These are phyloP conservation scores for Triplophysa dalaica DNA, from an alignment of 2,113 vertebrate species.

Conservation along the genomic window DNA sequence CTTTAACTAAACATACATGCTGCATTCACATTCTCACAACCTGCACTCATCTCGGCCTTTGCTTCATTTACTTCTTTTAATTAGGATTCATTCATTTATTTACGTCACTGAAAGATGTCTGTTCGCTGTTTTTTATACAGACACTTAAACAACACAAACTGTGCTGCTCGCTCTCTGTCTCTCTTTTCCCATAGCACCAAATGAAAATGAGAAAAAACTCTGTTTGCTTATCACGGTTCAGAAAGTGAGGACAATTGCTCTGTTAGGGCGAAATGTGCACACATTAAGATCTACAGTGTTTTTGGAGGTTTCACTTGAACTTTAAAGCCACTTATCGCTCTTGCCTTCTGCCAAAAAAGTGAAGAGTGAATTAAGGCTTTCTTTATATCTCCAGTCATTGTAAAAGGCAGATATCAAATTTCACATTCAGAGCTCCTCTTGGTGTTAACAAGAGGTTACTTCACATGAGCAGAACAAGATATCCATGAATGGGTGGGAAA, in stretches of 20 bases:
- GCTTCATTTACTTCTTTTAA: background rate
- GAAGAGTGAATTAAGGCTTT: constrained; percentile 13
- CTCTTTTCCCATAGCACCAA: background rate
- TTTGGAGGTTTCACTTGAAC: background rate
- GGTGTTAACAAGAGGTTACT: background rate
- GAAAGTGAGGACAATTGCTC: background rate
- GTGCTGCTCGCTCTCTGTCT: background rate
- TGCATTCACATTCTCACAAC: background rate
- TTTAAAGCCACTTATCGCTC: constrained; percentile 11
- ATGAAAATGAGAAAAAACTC: constrained; percentile 14
- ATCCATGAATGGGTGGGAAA: background rate
- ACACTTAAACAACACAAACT: background rate
- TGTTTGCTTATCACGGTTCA: constrained; percentile 7
- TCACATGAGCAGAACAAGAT: background rate
- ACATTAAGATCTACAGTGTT: constrained; percentile 1
- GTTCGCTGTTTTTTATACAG: background rate
- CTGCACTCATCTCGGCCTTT: background rate
- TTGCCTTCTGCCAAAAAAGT: constrained; percentile 18
- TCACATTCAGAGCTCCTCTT: background rate
- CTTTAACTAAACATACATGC: background rate
- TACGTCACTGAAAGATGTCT: constrained; percentile 11
- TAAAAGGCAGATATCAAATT: constrained; percentile 10
- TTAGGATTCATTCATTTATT: constrained; percentile 12
- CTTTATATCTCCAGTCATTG: background rate
- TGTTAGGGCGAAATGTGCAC: constrained; percentile 29